Base-by-base conservation (phyloP, 2,113 vertebrate species). In the Tragulus kanchil region DNA sequence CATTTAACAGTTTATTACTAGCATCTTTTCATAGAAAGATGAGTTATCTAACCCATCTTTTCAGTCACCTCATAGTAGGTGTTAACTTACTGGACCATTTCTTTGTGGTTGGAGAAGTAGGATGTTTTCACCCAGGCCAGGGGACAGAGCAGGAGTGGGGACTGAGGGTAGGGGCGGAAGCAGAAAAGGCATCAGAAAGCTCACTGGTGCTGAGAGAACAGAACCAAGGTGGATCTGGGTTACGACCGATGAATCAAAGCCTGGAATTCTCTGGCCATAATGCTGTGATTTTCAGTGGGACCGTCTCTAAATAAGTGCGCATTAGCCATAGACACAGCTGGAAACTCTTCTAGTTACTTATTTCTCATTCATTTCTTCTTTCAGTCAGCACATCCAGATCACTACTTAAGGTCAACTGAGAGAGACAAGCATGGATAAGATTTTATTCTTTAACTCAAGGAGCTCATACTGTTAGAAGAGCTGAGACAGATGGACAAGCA, bases 1-100 rank as follows among this genome's bases (percentile, higher is more conserved):
- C 64, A 64, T 69, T 82, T 61, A 92, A 54, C 64, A 67, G 48
- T 82, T 89, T 78, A 79, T 83, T 83, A 26, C 31, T 83, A 65
- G 59, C 3, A 82, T 45, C 45, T 62, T 81, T 83, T 21, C 16
- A 3, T 14, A 83, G n/a, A 93, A 79, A 45, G 36, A 62, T 73
- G 16, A 61, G 50, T n/a, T 45, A 45, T 31, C 52, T 69, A 71
- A 75, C 9, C 36, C 48, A 56, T 86, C 12, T 83, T 64, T 85
- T 75, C 42, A 73, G 45, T 73, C 64, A 21, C 10, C 50, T 85
- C 26, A 17, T 14, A 14, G 12, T 89, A n/a, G 17, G 64, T 8
- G 25, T 54, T 50, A 59, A 83, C 69, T 61, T 45, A 19, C 8
- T 65, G 15, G 77, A 62, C 54, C 10, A 36, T 45, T 81, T 13